These are phyloP conservation scores for Drosophila limbata DNA, from an alignment of 2,888 invertebrate genomes.

Conservation along the genomic window DNA sequence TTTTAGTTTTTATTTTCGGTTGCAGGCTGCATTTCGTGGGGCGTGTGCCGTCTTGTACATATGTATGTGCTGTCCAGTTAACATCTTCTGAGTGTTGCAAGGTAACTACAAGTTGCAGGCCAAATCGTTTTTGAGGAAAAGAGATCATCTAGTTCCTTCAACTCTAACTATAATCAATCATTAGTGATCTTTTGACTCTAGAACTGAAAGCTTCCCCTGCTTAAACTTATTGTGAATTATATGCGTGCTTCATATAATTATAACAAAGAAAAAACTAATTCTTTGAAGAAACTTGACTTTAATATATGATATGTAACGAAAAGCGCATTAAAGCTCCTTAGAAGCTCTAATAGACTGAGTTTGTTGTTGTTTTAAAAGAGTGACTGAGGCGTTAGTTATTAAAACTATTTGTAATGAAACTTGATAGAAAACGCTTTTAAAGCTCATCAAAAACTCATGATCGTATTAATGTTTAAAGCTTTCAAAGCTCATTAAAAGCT, in stretches of 20 bases:
- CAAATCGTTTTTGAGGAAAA: neutral
- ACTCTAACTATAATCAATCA: neutral
- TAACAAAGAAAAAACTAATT: neutral
- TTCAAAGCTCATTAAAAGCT: neutral
- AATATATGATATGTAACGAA: neutral
- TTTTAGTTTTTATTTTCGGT: conserved; percentile 8
- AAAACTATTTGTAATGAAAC: no score
- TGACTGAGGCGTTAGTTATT: no score
- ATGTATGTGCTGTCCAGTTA: conserved; percentile 67
- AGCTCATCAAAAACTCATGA: neutral
- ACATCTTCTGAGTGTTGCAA: conserved; percentile 50
- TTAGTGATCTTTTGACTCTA: neutral
- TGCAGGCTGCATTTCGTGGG: conserved; percentile 38
- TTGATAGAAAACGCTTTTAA: neutral
- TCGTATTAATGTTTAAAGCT: neutral
- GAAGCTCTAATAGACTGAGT: no score
- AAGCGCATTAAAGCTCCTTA: neutral
- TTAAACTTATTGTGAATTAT: neutral
- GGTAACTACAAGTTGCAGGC: neutral
- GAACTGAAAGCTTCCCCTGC: neutral
- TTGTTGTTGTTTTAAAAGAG: no score
- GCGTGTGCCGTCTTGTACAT: conserved; percentile 63
- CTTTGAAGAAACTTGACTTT: neutral
- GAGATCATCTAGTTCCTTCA: neutral
- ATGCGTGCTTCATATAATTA: neutral